Percentiles rank a stretch among this genome's conserved stretches.
Conservation (phyloP, 2,113 vertebrate species). For the Austrofundulus limnaeus region DNA sequence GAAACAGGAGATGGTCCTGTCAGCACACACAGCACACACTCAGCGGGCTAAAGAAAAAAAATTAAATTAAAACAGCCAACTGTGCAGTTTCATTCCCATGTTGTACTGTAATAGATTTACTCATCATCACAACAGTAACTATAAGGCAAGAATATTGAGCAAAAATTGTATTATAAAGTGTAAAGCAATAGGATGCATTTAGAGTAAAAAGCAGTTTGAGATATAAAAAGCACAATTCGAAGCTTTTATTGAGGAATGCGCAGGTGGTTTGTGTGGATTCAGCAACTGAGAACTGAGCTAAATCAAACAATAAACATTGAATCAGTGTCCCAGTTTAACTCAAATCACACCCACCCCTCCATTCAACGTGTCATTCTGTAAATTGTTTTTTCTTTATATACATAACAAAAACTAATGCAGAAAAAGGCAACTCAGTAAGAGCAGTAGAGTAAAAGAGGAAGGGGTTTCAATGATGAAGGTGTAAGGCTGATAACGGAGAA, state of each 20-base stretch:
- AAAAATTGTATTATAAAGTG: not conserved
- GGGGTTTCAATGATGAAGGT: not conserved
- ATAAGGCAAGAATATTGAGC: not conserved
- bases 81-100: not conserved
- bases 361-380: not conserved
- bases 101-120: not conserved
- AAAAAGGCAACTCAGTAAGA: not conserved
- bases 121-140: not conserved
- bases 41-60: not conserved
- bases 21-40: not conserved
- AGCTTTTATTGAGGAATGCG: conserved; percentile 46
- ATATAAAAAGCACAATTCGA: conserved; percentile 34
- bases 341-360: conserved; percentile 6
- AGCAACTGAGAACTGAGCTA: conserved; percentile 15
- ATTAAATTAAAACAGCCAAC: not conserved
- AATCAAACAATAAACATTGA: conserved; percentile 22
- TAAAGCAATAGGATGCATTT: conserved; percentile 6
- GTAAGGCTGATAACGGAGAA: not conserved
- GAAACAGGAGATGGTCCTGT: not conserved
- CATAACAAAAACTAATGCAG: not conserved
- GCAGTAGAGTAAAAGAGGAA: not conserved
- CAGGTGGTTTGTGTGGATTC: conserved; percentile 25
- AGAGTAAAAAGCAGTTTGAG: not conserved
- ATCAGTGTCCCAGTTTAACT: conserved; percentile 13
- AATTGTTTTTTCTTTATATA: not conserved